Conservation (phyloP, 2,797 vertebrate species). For the Leucoraja ocellata region DNA sequence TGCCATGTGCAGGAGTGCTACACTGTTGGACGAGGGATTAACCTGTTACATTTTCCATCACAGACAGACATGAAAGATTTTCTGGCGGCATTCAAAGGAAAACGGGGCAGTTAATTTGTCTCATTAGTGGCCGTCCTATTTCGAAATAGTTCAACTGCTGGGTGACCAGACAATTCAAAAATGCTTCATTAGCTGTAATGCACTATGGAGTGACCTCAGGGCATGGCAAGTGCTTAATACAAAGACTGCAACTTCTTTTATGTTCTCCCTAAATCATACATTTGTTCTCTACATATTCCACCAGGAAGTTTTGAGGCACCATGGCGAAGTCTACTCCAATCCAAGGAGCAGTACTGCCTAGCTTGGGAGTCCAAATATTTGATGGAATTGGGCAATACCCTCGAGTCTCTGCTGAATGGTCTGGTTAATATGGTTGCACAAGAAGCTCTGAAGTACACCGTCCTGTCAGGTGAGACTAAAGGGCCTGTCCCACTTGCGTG, state of each 20-base stretch:
- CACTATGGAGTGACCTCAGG: not conserved
- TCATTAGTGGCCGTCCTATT: slow-evolving; percentile 10
- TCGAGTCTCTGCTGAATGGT: slow-evolving; percentile 79
- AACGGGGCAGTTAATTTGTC: not conserved
- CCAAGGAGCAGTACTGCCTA: slow-evolving; percentile 86
- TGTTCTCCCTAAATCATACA: slow-evolving; percentile 1
- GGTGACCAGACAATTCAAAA: not conserved
- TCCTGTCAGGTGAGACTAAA: slow-evolving; percentile 73
- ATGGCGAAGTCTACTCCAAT: slow-evolving; percentile 73
- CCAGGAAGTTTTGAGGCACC: slow-evolving; percentile 77
- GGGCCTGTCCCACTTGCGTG: too few species aligned
- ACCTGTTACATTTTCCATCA: not conserved
- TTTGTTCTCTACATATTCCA: not conserved
- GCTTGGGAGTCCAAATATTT: slow-evolving; percentile 93
- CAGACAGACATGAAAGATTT: not conserved
- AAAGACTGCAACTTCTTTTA: not conserved
- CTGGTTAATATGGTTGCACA: slow-evolving; percentile 87
- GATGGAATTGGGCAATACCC: slow-evolving; percentile 75
- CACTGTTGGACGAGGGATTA: not conserved
- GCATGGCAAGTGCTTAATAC: not conserved
- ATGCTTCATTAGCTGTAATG: not conserved
- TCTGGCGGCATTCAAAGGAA: not conserved
- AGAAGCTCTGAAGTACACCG: slow-evolving; percentile 89
- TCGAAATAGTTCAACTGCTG: not conserved
- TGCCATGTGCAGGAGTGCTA: not conserved